Percentiles rank a stretch among this genome's conserved stretches.
Evolutionary conservation across 2,113 vertebrate genomes (phyloP).

Genomic region (Ceyx cyanopectus): DNA sequence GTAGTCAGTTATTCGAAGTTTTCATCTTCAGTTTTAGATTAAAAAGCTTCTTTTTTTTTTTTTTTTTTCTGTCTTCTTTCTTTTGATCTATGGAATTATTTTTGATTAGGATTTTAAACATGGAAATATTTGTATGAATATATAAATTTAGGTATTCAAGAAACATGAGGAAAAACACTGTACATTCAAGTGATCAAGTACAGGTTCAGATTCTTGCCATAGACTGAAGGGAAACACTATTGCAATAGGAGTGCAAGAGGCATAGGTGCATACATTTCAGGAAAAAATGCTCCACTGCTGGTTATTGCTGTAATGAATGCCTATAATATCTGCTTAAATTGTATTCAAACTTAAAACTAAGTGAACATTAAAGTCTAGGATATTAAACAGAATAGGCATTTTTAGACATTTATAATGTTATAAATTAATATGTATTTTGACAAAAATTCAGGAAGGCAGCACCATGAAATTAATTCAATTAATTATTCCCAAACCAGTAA

Average conservation of each 20-base stretch:
- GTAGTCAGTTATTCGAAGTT: neutral
- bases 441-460: neutral
- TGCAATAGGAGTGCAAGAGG: neutral
- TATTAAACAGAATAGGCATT: neutral
- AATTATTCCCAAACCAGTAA: conserved; percentile 2
- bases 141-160: neutral
- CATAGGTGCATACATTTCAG: neutral
- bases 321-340: neutral
- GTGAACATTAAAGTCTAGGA: neutral
- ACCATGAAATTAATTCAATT: conserved; percentile 13
- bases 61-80: neutral
- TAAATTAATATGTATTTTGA: conserved; percentile 12
- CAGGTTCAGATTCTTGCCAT: neutral
- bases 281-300: neutral
- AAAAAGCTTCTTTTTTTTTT: neutral
- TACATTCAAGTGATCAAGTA: fast-evolving
- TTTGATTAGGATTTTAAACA: neutral
- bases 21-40: neutral
- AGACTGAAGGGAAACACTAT: neutral
- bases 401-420: neutral
- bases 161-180: neutral
- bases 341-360: neutral
- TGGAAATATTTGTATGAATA: neutral
- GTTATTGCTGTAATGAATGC: neutral
- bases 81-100: neutral